Evolutionary conservation across 2,888 invertebrate genomes (phyloP).

Genomic region (Myathropa florea): DNA sequence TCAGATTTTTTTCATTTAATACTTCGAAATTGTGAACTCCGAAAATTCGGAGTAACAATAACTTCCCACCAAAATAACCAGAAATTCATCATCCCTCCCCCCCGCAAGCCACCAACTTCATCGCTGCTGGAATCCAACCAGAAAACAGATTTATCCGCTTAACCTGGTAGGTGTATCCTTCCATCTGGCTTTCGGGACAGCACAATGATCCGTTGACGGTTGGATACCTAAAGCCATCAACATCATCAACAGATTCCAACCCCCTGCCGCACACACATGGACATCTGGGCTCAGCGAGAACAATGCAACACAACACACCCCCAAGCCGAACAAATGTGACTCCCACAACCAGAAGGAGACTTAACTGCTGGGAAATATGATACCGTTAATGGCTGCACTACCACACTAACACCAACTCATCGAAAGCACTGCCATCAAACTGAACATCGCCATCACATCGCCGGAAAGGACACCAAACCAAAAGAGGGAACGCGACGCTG

Average conservation of each 20-base stretch:
- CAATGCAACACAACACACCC: conserved; percentile 27
- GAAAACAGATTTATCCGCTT: not conserved
- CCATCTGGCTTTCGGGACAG: conserved; percentile 12
- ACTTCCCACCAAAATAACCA: not conserved
- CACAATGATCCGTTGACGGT: conserved; percentile 37
- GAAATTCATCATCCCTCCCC: not conserved
- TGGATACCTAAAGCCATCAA: conserved; percentile 42
- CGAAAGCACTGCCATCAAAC: conserved; percentile 56
- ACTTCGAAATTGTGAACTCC: not conserved
- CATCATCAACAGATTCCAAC: conserved; percentile 29
- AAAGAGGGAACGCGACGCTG: not conserved
- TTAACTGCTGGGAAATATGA: conserved; percentile 54
- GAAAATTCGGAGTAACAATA: not conserved
- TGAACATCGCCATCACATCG: conserved; percentile 33
- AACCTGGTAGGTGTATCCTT: conserved; percentile 22
- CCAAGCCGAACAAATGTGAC: conserved; percentile 27
- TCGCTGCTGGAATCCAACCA: not conserved
- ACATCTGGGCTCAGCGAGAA: conserved; percentile 6
- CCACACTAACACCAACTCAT: conserved; percentile 62
- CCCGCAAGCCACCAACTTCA: not conserved
- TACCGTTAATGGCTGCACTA: conserved; percentile 61
- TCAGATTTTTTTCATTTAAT: too few relatives aligned
- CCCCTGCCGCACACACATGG: conserved; percentile 10
- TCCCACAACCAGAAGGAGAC: conserved; percentile 25
- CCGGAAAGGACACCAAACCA: conserved; percentile 39